These are phyloP conservation scores for Plecturocebus donacophilus DNA, from an alignment of 2,113 vertebrate genomes.

Conservation along the genomic window DNA sequence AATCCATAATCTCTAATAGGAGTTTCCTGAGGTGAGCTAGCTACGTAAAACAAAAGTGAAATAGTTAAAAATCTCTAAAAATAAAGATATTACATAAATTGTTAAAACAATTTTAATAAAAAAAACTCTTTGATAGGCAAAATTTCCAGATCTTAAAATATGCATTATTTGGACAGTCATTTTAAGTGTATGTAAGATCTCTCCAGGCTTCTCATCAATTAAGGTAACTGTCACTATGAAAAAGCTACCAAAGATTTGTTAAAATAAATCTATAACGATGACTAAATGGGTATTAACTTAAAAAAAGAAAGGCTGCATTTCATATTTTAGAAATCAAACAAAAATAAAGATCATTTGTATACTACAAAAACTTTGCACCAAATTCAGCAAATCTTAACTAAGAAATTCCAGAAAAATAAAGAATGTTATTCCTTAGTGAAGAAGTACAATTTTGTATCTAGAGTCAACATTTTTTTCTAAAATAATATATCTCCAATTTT, in stretches of 20 bases:
- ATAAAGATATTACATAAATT: constrained; percentile 1
- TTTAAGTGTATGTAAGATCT: neutral
- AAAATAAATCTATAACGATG: neutral
- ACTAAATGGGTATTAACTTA: neutral
- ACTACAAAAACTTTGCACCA: neutral
- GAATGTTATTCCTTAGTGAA: neutral
- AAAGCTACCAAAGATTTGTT: constrained; percentile 24
- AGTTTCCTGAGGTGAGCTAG: constrained; percentile 64
- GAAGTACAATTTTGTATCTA: neutral
- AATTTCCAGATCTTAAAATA: neutral
- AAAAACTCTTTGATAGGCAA: neutral
- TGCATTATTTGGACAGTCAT: neutral
- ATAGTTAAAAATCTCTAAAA: constrained; percentile 32
- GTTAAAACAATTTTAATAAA: constrained; percentile 27
- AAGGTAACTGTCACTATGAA: neutral
- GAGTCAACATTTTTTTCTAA: constrained; percentile 33
- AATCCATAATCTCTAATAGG: constrained; percentile 86
- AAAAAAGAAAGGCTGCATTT: neutral
- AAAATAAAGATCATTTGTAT: neutral
- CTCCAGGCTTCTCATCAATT: neutral
- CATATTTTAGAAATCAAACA: constrained; percentile 23
- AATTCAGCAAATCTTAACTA: constrained; percentile 34
- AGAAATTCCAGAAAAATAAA: constrained; percentile 2
- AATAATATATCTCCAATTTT: constrained; percentile 18
- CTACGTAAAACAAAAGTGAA: constrained; percentile 74